Evolutionary conservation across 2,113 vertebrate species (phyloP), one percentile per base, ranked within the genome.

Genomic region (Rhodinocichla rosea): DNA sequence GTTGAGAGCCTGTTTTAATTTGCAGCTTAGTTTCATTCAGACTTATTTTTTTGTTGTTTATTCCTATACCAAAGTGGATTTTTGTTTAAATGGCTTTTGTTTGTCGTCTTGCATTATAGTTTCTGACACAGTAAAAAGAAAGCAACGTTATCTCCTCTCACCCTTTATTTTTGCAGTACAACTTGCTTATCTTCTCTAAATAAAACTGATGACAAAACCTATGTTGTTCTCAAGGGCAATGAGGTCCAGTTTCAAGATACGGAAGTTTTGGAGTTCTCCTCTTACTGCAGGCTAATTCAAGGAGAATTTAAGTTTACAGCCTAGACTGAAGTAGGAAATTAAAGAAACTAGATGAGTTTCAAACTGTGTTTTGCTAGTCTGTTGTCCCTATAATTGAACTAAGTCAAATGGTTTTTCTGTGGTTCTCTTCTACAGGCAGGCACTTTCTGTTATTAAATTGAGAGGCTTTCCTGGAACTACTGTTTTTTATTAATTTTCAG

Each of bases 131-230:
- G 15, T 62, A 55, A 26, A 65, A 77, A 76, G 49, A 73, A 79
- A 83, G 23, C 13, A 69, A 33, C 3, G 3, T 27, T 62, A 9
- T 74, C n/a, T 42, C 33, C 18, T 77, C 40, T 83, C 10, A 37
- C 40, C 17, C 19, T 80, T 84, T 67, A 42, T 44, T 87, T 92
- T 73, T 81, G 73, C 23, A 47, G 33, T 63, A 65, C 56, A 76
- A 50, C 28, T 74, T 83, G 27, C 71, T 85, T 94, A 93, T 89
- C 87, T 92, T 91, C 50, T 92, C 33, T 78, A 82, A 90, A 94
- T 92, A 89, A 87, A 89, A 78, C 27, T 35, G 39, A 53, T 87
- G 53, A 69, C 57, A 94, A 87, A 89, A 69, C 10, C 26, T 65
- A 2, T 49, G 21, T 83, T 85, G 24, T 65, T 76, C 80, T 95